Evolutionary conservation across 2,113 vertebrate genomes (phyloP), one percentile per base, ranked within the genome.

Genomic region (Vicugna pacos): DNA sequence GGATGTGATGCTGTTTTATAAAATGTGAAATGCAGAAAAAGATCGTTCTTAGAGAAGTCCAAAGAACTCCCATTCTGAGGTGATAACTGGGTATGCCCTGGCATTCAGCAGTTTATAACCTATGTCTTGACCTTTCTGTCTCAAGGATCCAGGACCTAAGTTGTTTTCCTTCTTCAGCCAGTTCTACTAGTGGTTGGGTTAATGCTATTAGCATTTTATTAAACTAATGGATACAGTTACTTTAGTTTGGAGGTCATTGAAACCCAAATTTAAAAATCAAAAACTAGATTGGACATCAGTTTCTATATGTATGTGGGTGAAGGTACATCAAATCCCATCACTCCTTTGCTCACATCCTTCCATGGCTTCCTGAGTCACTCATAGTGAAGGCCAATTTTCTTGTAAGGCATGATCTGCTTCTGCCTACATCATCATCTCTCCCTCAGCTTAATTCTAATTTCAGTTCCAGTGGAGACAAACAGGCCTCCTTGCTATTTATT

Each of bases 241-340:
- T 89, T 89, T 82, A 65, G 67, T 94, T 94, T 64, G 46, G 58
- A 89, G 67, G 67, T 56, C 48, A 82, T 81, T 82, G 65, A 82
- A 70, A 83, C 50, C 69, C 32, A 58, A 83, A 46, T 67, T 89
- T 83, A 76, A 48, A 89, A 58, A 75, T 67, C 8, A 83, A 93
- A 82, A 94, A 83, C 24, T 65, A 56, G 16, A 67, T 38, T 50
- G 50, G 50, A 50, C 30, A 58, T 22, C 38, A 50, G 60, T 76
- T 76, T 67, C 30, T 90, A 0, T 73, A 26, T 82, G 65, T 89
- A 19, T 64, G 15, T 82, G 48, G 24, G 50, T 58, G 13, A 73
- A 67, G 38, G 8, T 50, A 48, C 50, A 94, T 67, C 60, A 50
- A 5, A 48, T 90, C 3, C 5, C 22, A 38, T 69, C 84, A 48